Conservation (phyloP, 2,888 invertebrate genomes). For the Mantis religiosa region DNA sequence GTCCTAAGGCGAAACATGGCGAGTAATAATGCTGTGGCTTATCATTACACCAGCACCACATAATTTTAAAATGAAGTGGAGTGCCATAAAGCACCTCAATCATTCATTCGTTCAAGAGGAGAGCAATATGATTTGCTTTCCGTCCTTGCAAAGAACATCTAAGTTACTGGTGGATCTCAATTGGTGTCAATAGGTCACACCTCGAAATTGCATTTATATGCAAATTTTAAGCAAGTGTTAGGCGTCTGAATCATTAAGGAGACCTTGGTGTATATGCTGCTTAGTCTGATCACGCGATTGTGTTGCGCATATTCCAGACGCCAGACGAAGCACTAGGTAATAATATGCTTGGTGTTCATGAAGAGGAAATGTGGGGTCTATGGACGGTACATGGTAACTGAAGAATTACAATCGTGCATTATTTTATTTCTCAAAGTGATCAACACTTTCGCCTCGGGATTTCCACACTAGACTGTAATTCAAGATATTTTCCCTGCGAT, state of each 20-base stretch:
- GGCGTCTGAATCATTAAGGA: neutral
- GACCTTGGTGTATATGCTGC: neutral
- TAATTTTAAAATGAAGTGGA: conserved; percentile 5
- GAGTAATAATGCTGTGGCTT: neutral
- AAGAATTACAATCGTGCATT: neutral
- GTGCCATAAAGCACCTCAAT: neutral
- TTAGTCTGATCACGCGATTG: neutral
- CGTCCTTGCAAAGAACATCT: neutral
- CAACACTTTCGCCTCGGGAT: neutral
- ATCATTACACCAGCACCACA: neutral
- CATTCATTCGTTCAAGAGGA: neutral
- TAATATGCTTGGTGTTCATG: neutral
- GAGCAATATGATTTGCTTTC: neutral
- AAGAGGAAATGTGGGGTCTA: neutral
- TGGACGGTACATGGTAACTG: neutral
- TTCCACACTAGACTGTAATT: neutral
- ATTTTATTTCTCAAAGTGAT: neutral
- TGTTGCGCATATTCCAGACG: neutral
- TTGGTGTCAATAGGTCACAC: conserved; percentile 5
- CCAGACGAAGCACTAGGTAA: neutral
- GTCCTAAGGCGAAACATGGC: neutral
- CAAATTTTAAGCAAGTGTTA: neutral
- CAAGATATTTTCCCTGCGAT: neutral
- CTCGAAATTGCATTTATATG: neutral
- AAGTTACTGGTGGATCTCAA: neutral